These are phyloP conservation scores for Camelus dromedarius DNA, from an alignment of 2,113 vertebrate genomes.

Conservation along the genomic window DNA sequence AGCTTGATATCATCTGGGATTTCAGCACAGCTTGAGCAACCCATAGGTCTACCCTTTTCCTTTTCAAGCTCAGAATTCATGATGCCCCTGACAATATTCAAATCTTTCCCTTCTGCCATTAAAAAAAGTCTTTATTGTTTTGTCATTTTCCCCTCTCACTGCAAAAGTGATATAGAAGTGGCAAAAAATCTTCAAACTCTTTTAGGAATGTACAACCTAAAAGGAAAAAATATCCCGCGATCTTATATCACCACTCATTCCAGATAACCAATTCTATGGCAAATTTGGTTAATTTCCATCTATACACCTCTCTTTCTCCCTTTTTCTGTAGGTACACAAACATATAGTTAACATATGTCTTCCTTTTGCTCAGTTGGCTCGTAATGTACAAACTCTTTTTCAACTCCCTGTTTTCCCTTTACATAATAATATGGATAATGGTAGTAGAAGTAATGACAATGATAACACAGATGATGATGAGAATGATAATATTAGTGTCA, in stretches of 20 bases:
- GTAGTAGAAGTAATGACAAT: neutral
- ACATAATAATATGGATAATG: neutral
- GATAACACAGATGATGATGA: neutral
- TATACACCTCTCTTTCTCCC: neutral
- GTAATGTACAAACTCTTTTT: neutral
- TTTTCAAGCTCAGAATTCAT: slow-evolving; percentile 46
- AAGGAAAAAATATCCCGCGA: neutral
- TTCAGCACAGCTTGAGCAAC: neutral
- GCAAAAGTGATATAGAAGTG: neutral
- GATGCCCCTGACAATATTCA: neutral
- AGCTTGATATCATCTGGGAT: neutral
- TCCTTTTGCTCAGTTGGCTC: slow-evolving; percentile 34
- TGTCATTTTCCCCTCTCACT: neutral
- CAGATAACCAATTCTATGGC: neutral
- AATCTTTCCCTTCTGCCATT: neutral
- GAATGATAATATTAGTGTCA: neutral
- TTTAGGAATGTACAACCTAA: neutral
- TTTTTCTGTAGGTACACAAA: neutral
- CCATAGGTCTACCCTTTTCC: neutral
- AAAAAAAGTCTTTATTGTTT: neutral
- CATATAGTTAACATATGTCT: neutral
- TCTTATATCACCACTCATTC: neutral
- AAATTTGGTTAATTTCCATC: slow-evolving; percentile 42
- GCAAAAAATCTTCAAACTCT: neutral
- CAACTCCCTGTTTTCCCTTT: neutral